A percentile compares a stretch with the other conserved stretches of the same genome.
phyloP scores from a whole-genome alignment of 2,888 invertebrate species.

The Lordiphosa andalusiaca region DNA sequence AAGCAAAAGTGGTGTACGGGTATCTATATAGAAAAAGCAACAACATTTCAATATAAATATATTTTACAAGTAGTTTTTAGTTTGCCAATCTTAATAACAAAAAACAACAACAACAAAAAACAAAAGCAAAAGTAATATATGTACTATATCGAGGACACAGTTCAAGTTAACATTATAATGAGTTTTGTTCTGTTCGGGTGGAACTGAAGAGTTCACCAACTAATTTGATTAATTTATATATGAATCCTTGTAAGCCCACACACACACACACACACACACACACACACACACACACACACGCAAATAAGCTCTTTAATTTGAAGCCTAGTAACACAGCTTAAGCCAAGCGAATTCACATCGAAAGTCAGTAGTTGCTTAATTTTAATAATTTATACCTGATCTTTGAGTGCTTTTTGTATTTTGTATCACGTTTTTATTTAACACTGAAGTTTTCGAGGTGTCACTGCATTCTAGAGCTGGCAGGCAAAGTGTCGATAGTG shows the following conservation, averaged over 20 bases:
- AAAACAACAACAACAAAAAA: background rate
- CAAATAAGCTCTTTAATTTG: conserved; percentile 4
- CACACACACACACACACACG: conserved; percentile 10
- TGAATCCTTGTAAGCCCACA: conserved; percentile 2
- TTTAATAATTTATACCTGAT: too few species aligned
- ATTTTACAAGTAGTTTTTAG: conserved; percentile 39
- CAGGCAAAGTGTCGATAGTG: too few species aligned
- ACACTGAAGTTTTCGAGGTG: too few species aligned
- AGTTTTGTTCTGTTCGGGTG: conserved; percentile 53
- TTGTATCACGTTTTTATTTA: too few species aligned
- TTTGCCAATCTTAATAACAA: conserved; percentile 40
- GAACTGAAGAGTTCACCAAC: background rate
- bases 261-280: conserved; percentile 19
- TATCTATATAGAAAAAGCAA: conserved; percentile 22
- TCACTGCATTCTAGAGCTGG: too few species aligned
- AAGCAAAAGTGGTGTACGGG: conserved; percentile 27
- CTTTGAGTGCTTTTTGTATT: too few species aligned
- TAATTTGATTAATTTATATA: conserved; percentile 28
- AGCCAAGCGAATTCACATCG: too few species aligned
- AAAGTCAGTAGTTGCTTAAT: too few species aligned
- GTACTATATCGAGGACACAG: conserved; percentile 66
- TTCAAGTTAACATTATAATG: conserved; percentile 76
- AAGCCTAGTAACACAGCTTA: too few species aligned
- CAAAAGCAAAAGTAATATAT: conserved; percentile 33
- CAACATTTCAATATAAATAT: conserved; percentile 33